Evolutionary conservation across 2,888 invertebrate species (phyloP).

Genomic region (Epiperipatus broadwayi): DNA sequence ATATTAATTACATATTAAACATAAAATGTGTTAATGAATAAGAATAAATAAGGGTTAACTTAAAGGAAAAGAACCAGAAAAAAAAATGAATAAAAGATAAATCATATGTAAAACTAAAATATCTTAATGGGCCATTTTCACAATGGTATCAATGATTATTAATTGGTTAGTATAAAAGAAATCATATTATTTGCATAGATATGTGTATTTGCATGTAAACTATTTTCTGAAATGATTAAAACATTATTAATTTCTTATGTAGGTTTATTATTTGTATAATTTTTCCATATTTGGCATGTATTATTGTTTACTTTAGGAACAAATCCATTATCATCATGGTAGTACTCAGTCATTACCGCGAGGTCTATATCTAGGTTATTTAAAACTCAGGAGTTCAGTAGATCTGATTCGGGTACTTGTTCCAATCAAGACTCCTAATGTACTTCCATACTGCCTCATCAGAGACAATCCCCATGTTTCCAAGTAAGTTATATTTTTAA

Average conservation of each 20-base stretch:
- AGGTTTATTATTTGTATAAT: neutral
- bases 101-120: no score
- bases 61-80: no score
- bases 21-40: no score
- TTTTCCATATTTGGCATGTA: neutral
- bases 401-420: conserved; percentile 84
- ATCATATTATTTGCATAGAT: neutral
- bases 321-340: conserved; percentile 49
- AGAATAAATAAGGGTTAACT: no score
- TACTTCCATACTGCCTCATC: conserved; percentile 77
- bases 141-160: no score
- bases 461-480: conserved; percentile 89
- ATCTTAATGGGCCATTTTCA: no score
- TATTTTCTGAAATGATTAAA: conserved; percentile 58
- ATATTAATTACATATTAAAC: no score
- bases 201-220: neutral
- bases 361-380: conserved; percentile 82
- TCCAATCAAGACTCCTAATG: conserved; percentile 75
- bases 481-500: conserved; percentile 43
- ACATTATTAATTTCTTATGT: neutral
- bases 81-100: no score
- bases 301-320: conserved; percentile 32
- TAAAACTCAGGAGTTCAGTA: conserved; percentile 88
- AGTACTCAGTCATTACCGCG: conserved; percentile 59
- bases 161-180: no score